A percentile compares a stretch with the other conserved stretches of the same genome.
phyloP scores from a whole-genome alignment of 2,888 invertebrate species.

The Saturnia japonica region DNA sequence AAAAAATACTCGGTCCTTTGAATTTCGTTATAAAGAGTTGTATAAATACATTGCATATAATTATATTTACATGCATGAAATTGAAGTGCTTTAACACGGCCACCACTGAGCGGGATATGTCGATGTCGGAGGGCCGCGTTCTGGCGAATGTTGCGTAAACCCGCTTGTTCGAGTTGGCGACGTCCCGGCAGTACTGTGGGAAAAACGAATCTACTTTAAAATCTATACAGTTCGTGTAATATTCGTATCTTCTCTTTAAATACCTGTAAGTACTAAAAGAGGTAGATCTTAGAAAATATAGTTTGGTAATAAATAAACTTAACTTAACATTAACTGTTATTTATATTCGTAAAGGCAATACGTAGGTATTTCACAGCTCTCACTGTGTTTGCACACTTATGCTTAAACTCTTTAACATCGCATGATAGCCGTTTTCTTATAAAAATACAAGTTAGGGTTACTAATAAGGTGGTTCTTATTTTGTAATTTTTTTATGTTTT shows the following conservation, averaged over 20 bases:
- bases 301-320: too few relatives aligned
- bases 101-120: constrained; percentile 95
- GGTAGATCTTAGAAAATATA: not conserved
- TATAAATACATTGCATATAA: constrained; percentile 27
- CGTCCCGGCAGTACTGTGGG: constrained; percentile 93
- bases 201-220: constrained; percentile 24
- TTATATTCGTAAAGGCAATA: too few relatives aligned
- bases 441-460: too few relatives aligned
- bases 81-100: constrained; percentile 92
- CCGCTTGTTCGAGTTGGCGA: constrained; percentile 93
- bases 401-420: too few relatives aligned
- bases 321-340: too few relatives aligned
- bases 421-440: too few relatives aligned
- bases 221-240: not conserved
- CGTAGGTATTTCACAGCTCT: too few relatives aligned
- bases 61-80: constrained; percentile 90
- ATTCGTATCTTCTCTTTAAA: not conserved
- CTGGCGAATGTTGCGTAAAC: constrained; percentile 95
- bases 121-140: constrained; percentile 95
- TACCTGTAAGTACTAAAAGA: not conserved
- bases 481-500: too few relatives aligned
- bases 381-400: too few relatives aligned
- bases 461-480: too few relatives aligned
- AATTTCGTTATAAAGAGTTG: too few relatives aligned
- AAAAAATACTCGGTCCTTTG: too few relatives aligned